Evolutionary conservation across 2,888 invertebrate species (phyloP).

Genomic region (Spodoptera exigua): DNA sequence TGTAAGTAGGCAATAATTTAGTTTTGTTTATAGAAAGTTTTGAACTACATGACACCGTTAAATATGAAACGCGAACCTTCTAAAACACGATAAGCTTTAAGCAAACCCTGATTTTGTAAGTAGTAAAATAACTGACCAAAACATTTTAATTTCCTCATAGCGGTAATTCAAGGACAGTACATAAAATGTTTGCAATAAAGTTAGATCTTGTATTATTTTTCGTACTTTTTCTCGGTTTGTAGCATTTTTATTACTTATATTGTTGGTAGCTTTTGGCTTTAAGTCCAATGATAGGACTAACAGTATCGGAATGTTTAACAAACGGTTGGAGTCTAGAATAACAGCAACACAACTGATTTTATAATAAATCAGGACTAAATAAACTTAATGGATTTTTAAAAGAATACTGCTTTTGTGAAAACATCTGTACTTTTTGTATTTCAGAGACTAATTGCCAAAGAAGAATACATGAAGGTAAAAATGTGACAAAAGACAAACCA

Average conservation of each 20-base stretch:
- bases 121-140: constrained; percentile 11
- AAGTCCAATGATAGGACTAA: too few species aligned
- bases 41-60: too few species aligned
- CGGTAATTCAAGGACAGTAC: constrained; percentile 3
- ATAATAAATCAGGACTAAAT: too few species aligned
- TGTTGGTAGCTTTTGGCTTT: too few species aligned
- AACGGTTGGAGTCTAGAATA: too few species aligned
- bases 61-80: too few species aligned
- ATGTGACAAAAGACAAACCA: constrained; percentile 25
- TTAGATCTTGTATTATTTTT: constrained; percentile 21
- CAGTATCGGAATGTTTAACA: too few species aligned
- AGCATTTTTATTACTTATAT: background rate
- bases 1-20: too few species aligned
- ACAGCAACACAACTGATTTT: too few species aligned
- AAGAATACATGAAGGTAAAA: constrained; percentile 41
- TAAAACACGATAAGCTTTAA: background rate
- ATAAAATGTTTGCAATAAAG: constrained; percentile 34
- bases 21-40: too few species aligned
- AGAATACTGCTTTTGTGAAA: too few species aligned
- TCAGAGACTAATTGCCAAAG: constrained; percentile 32
- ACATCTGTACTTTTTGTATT: constrained; percentile 11
- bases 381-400: too few species aligned
- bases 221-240: constrained; percentile 36
- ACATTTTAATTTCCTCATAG: constrained; percentile 29
- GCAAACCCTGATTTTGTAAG: constrained; percentile 8